phyloP scores from a whole-genome alignment of 2,888 invertebrate species.

The Eilema depressum region DNA sequence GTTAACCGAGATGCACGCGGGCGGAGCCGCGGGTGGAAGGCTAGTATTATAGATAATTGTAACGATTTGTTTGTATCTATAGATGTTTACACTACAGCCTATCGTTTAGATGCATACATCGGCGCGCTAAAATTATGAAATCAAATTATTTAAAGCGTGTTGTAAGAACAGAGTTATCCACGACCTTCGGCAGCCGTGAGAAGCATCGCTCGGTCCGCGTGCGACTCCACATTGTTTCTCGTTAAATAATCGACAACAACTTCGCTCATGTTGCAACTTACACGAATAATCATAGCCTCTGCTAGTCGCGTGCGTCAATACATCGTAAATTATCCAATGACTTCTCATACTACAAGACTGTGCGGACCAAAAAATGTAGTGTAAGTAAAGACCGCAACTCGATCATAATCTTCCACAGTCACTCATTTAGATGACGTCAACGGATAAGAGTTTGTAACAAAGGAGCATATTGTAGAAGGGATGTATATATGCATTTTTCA shows the following conservation, averaged over 20 bases:
- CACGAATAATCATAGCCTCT: slow-evolving; percentile 67
- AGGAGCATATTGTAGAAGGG: no score
- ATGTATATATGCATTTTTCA: neutral
- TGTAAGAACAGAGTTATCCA: slow-evolving; percentile 80
- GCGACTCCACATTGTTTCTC: slow-evolving; percentile 82
- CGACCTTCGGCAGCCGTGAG: slow-evolving; percentile 85
- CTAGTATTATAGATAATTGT: slow-evolving; percentile 43
- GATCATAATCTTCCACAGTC: no score
- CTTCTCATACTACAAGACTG: slow-evolving; percentile 12
- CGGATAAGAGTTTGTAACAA: no score
- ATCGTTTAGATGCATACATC: slow-evolving; percentile 65
- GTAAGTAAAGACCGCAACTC: no score
- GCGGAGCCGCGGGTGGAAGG: no score
- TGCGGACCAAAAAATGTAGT: no score
- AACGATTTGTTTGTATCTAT: slow-evolving; percentile 30
- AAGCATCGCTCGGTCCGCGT: slow-evolving; percentile 72
- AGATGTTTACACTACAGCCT: slow-evolving; percentile 41
- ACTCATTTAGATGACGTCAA: no score
- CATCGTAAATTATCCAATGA: slow-evolving; percentile 55
- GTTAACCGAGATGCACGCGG: no score
- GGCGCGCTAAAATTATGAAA: slow-evolving; percentile 79
- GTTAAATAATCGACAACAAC: slow-evolving; percentile 83
- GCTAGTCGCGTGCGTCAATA: slow-evolving; percentile 68
- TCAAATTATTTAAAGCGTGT: slow-evolving; percentile 84
- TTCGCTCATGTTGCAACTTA: slow-evolving; percentile 71